A percentile compares a stretch with the other conserved stretches of the same genome.
phyloP scores from a whole-genome alignment of 2,113 vertebrate genomes.

The Megaceryle torquata region DNA sequence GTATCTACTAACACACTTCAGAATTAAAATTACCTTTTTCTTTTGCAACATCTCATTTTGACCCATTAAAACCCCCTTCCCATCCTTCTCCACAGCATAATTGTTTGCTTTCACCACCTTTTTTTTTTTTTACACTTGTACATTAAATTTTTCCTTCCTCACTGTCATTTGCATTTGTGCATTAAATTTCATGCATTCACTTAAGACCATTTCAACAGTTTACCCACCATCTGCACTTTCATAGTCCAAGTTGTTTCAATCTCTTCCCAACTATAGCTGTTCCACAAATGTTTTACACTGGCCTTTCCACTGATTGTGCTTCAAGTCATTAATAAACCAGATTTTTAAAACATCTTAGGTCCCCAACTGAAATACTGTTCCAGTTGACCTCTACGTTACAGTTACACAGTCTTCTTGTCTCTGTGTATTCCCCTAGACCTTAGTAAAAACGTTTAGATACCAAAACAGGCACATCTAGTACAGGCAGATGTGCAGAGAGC shows the following conservation, averaged over 20 bases:
- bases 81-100: background rate
- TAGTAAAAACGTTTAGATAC: background rate
- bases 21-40: background rate
- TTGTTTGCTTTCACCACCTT: background rate
- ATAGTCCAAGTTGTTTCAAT: background rate
- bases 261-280: background rate
- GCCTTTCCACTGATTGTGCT: no score
- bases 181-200: background rate
- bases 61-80: background rate
- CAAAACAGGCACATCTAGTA: background rate
- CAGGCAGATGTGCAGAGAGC: background rate
- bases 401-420: background rate
- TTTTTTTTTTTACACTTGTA: background rate
- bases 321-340: background rate
- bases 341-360: background rate
- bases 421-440: background rate
- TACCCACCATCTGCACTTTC: background rate
- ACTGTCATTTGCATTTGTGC: background rate
- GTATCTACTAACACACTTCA: background rate
- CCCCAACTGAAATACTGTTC: background rate
- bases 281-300: background rate
- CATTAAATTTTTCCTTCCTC: background rate
- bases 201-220: background rate
- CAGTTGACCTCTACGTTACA: background rate
- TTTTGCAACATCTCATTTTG: background rate